Evolutionary conservation across 2,797 vertebrate genomes (phyloP).

Genomic region (Pangasius sanitwongsei): DNA sequence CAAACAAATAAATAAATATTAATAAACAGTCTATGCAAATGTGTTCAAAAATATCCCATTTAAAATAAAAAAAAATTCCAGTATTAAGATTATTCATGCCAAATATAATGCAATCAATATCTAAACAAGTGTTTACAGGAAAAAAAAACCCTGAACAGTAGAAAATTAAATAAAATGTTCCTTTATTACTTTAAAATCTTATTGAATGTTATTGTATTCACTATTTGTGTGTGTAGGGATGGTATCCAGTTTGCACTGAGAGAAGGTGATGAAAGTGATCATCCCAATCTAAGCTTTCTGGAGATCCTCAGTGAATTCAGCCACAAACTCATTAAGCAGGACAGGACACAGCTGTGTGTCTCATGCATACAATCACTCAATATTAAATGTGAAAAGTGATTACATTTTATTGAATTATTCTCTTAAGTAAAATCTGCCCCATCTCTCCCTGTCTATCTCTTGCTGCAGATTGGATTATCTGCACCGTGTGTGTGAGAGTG

Average conservation of each 20-base stretch:
- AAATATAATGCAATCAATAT: not conserved
- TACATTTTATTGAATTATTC: not conserved
- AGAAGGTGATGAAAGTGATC: conserved; percentile 55
- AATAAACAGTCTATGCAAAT: not conserved
- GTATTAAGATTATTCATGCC: not conserved
- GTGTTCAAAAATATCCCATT: not conserved
- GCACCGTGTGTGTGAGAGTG: conserved; percentile 7
- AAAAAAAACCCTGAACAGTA: not conserved
- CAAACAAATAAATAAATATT: not conserved
- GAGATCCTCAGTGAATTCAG: conserved; percentile 89
- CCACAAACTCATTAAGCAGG: conserved; percentile 80
- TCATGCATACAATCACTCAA: not conserved
- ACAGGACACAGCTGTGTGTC: conserved; percentile 82
- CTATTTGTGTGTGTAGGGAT: conserved; percentile 68
- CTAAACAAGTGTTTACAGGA: not conserved
- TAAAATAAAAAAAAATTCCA: not conserved
- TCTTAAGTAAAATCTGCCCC: not conserved
- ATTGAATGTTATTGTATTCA: not conserved
- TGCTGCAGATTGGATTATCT: conserved; percentile 40
- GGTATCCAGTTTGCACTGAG: conserved; percentile 83
- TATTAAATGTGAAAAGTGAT: not conserved
- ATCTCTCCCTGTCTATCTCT: not conserved
- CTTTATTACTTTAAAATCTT: not conserved
- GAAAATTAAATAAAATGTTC: not conserved
- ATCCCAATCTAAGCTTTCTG: conserved; percentile 81